Conservation (phyloP, 2,113 vertebrate species). For the Hiodon alosoides region DNA sequence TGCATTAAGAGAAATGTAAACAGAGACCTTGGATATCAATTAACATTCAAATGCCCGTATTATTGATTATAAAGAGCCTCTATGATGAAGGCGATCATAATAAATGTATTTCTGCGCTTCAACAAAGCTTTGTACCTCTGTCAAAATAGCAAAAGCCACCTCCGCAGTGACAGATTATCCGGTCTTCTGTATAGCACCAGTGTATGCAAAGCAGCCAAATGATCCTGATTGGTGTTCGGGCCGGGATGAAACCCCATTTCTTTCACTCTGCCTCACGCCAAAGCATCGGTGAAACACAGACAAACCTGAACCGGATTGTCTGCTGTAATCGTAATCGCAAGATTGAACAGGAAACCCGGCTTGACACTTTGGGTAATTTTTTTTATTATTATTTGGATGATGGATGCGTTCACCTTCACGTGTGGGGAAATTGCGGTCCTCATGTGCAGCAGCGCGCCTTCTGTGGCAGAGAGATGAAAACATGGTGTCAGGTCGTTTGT, state of each 20-base stretch:
- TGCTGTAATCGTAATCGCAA: too few species aligned
- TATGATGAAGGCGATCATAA: not conserved
- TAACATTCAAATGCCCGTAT: conserved; percentile 2
- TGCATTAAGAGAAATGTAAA: not conserved
- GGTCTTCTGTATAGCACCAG: not conserved
- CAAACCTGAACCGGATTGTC: too few species aligned
- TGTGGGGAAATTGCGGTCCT: not conserved
- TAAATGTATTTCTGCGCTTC: not conserved
- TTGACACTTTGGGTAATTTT: too few species aligned
- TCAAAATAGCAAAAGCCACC: not conserved
- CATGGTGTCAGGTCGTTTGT: too few species aligned
- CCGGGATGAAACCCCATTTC: not conserved
- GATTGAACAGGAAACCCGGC: too few species aligned
- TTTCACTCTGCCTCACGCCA: not conserved
- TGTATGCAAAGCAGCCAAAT: conserved; percentile 23
- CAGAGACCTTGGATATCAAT: conserved; percentile 3
- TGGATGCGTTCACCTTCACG: not conserved
- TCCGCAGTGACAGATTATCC: conserved; percentile 1
- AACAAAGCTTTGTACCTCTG: not conserved
- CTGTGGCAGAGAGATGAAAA: not conserved
- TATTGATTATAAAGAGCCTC: not conserved
- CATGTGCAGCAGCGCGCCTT: not conserved
- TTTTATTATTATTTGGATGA: not conserved
- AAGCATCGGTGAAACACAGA: not conserved
- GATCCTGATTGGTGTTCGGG: conserved; percentile 19